phyloP scores from a whole-genome alignment of 2,888 invertebrate genomes.

The Caenorhabditis sp. region DNA sequence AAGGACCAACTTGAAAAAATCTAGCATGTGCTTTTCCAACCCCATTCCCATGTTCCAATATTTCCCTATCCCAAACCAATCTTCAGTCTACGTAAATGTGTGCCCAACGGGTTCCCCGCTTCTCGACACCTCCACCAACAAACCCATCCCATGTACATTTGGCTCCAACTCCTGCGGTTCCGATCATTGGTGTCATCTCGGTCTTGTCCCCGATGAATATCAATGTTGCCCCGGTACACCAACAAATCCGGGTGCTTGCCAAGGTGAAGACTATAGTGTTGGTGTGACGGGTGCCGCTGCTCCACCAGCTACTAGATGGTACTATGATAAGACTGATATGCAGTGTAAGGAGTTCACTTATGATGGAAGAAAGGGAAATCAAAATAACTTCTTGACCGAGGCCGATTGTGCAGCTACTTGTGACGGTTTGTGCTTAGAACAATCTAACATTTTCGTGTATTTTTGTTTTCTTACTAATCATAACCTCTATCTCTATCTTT shows the following conservation, averaged over 20 bases:
- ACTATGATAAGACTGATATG: conserved; percentile 56
- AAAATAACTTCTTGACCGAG: conserved; percentile 67
- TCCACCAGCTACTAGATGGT: conserved; percentile 57
- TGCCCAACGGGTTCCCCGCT: conserved; percentile 64
- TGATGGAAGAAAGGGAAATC: conserved; percentile 65
- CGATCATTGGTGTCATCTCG: conserved; percentile 65
- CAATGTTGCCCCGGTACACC: conserved; percentile 66
- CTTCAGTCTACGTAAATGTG: conserved; percentile 64
- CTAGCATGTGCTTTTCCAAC: background rate
- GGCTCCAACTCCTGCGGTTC: conserved; percentile 59
- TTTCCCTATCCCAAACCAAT: background rate
- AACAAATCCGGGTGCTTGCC: conserved; percentile 61
- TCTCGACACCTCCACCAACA: conserved; percentile 44
- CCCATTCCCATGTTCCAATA: background rate
- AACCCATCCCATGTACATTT: conserved; percentile 63
- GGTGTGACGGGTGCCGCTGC: conserved; percentile 54
- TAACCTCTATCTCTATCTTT: conserved; percentile 1
- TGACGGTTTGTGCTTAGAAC: conserved; percentile 48
- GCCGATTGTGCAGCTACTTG: conserved; percentile 67
- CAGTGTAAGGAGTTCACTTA: conserved; percentile 61
- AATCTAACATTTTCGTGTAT: background rate
- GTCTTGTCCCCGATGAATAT: conserved; percentile 62
- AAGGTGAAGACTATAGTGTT: conserved; percentile 45
- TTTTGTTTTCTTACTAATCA: conserved; percentile 9
- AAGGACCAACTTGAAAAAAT: no score